phyloP scores from a whole-genome alignment of 2,113 vertebrate genomes.

The Peromyscus polionotus region DNA sequence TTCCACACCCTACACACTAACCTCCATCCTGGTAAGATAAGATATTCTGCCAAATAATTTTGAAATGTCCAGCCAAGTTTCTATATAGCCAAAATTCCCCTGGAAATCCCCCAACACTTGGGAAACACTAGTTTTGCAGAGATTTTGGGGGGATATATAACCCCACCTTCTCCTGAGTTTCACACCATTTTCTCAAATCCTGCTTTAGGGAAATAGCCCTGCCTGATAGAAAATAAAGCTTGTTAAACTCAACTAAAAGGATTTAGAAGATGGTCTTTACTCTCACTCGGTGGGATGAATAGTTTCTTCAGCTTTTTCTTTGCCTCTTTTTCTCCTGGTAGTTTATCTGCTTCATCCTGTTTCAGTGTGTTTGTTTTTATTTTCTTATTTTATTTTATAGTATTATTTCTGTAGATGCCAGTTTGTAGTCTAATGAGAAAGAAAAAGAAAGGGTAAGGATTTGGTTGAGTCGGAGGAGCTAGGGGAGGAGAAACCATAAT shows the following conservation, averaged over 20 bases:
- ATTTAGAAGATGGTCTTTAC: neutral
- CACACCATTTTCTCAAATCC: neutral
- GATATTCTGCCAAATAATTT: neutral
- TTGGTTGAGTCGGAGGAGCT: neutral
- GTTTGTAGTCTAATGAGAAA: neutral
- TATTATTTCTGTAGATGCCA: neutral
- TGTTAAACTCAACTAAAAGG: neutral
- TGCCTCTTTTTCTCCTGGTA: neutral
- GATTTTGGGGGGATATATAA: neutral
- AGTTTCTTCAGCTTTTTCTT: neutral
- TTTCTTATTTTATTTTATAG: neutral
- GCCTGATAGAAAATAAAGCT: neutral
- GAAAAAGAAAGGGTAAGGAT: neutral
- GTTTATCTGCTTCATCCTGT: neutral
- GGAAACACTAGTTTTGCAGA: too few relatives aligned
- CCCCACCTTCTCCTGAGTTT: neutral
- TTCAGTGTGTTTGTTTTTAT: neutral
- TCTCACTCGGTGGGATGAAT: neutral
- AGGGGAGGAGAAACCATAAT: neutral
- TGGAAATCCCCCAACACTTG: neutral
- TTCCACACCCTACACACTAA: neutral
- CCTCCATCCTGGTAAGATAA: neutral
- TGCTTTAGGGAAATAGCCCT: neutral
- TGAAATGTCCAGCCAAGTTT: neutral
- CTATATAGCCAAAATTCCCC: neutral